Evolutionary conservation across 2,888 invertebrate genomes (phyloP).

Genomic region (Megastigmus dorsalis): DNA sequence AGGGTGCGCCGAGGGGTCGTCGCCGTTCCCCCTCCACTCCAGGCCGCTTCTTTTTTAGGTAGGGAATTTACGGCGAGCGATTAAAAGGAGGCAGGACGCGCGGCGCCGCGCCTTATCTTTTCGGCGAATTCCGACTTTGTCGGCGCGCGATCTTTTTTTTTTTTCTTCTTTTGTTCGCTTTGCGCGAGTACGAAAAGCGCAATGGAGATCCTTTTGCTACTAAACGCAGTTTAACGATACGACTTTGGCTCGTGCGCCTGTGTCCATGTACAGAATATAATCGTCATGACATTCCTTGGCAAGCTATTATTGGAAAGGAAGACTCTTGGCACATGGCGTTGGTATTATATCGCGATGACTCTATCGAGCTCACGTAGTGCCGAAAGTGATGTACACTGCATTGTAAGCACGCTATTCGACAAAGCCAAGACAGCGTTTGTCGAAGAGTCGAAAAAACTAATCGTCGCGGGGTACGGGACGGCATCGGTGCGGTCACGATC

Average conservation of each 20-base stretch:
- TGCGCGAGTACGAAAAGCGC: too few relatives aligned
- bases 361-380: conserved; percentile 34
- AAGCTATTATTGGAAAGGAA: too few relatives aligned
- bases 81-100: conserved; percentile 4
- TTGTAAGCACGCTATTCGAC: conserved; percentile 41
- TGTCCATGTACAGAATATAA: too few relatives aligned
- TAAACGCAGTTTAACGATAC: background rate
- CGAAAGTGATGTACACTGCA: conserved; percentile 32
- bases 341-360: too few relatives aligned
- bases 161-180: background rate
- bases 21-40: background rate
- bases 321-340: too few relatives aligned
- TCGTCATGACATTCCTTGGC: too few relatives aligned
- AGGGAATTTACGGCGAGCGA: background rate
- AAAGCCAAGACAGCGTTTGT: conserved; percentile 5
- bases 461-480: background rate
- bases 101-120: conserved; percentile 17
- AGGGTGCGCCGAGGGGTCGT: background rate
- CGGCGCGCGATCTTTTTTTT: background rate
- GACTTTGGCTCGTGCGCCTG: too few relatives aligned
- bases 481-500: conserved; percentile 14
- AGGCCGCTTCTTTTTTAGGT: background rate
- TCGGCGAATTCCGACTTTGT: background rate
- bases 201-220: background rate
- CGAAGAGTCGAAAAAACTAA: conserved; percentile 20